Conservation (phyloP, 2,113 vertebrate genomes). For the Poicephalus gulielmi region DNA sequence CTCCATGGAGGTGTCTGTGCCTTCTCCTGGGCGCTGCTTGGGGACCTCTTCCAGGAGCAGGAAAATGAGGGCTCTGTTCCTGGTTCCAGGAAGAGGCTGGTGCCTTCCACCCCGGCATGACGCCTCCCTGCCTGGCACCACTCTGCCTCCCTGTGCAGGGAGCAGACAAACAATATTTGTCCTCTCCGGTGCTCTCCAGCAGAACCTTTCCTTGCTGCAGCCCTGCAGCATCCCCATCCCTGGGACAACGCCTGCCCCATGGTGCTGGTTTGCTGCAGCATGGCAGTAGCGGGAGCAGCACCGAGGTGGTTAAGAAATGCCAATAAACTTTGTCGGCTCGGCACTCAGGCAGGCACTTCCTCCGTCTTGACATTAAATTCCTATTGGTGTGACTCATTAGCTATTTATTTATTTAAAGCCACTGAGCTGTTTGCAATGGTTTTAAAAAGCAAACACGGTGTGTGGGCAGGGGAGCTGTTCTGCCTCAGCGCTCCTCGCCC, state of each 20-base stretch:
- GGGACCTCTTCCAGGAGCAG: neutral
- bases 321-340: slow-evolving; percentile 28
- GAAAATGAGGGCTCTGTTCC: slow-evolving; percentile 22
- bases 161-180: neutral
- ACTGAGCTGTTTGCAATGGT: slow-evolving; percentile 53
- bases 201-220: neutral
- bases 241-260: fast-evolving
- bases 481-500: slow-evolving; percentile 1
- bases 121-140: neutral
- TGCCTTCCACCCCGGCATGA: neutral
- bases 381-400: slow-evolving; percentile 67
- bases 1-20: neutral
- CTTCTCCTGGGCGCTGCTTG: neutral
- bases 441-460: slow-evolving; percentile 55
- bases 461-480: slow-evolving; percentile 61
- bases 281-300: fast-evolving
- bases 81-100: slow-evolving; percentile 20
- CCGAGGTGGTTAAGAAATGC: neutral
- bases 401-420: slow-evolving; percentile 69
- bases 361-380: slow-evolving; percentile 62
- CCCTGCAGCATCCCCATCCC: fast-evolving
- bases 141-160: neutral
- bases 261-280: neutral
- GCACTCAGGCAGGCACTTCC: slow-evolving; percentile 53
- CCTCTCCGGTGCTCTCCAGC: neutral